Evolutionary conservation across 2,113 vertebrate species (phyloP).

Genomic region (Lanius collurio): DNA sequence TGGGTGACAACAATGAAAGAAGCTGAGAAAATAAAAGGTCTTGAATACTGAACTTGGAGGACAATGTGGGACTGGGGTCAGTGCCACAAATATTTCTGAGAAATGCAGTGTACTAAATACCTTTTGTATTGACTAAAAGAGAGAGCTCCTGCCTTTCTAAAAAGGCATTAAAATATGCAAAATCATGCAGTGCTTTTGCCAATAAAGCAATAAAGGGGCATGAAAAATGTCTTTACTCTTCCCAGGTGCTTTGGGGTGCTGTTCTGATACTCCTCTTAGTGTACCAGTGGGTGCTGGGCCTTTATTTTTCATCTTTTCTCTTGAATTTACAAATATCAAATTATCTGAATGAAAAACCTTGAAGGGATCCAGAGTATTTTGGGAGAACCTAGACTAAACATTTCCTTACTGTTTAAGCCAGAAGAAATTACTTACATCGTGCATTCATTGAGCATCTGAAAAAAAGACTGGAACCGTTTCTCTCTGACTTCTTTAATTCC

Average conservation of each 20-base stretch:
- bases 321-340: not conserved
- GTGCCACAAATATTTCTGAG: not conserved
- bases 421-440: not conserved
- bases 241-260: not conserved
- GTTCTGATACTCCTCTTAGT: not conserved
- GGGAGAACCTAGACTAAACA: fast-evolving
- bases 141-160: not conserved
- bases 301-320: not conserved
- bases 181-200: too few species aligned
- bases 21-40: not conserved
- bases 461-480: not conserved
- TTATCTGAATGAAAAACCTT: not conserved
- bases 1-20: not conserved
- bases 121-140: not conserved
- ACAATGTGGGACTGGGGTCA: not conserved
- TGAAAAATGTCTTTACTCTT: fast-evolving
- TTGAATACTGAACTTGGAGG: not conserved
- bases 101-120: not conserved
- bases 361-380: not conserved
- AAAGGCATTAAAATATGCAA: not conserved
- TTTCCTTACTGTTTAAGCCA: not conserved
- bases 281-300: not conserved
- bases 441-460: not conserved
- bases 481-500: not conserved
- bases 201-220: not conserved